phyloP scores from a whole-genome alignment of 2,888 invertebrate genomes.

The Odontothrips loti region DNA sequence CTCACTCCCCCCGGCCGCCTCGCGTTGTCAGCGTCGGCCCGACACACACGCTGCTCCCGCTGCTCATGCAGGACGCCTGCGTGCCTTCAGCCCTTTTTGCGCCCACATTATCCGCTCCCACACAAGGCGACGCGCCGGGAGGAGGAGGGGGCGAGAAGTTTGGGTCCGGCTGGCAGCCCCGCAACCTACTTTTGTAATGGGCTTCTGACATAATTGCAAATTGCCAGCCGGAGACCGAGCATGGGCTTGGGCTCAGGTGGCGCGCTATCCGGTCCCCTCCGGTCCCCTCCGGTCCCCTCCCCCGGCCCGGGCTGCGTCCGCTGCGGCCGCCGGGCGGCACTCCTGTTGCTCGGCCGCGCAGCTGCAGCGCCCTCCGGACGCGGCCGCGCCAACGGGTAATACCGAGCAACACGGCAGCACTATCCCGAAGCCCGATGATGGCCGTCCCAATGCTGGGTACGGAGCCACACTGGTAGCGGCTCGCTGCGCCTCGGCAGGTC shows the following conservation, averaged over 20 bases:
- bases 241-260: not conserved
- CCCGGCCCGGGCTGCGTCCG: too few relatives aligned
- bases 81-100: not conserved
- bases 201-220: slow-evolving; percentile 25
- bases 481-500: too few relatives aligned
- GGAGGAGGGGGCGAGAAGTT: not conserved
- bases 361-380: too few relatives aligned
- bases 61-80: not conserved
- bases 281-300: too few relatives aligned
- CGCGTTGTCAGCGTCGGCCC: not conserved
- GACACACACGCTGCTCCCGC: not conserved
- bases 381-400: too few relatives aligned
- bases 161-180: not conserved
- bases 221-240: not conserved
- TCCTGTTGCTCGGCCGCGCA: too few relatives aligned
- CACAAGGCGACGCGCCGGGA: not conserved
- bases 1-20: not conserved
- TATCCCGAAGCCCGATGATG: too few relatives aligned
- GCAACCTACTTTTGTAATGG: slow-evolving; percentile 22
- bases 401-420: too few relatives aligned
- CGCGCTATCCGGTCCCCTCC: not conserved
- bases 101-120: not conserved
- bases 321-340: too few relatives aligned
- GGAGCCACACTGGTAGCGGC: too few relatives aligned
- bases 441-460: too few relatives aligned